Conservation (phyloP, 2,888 invertebrate species). For the Morpho deidamia region DNA sequence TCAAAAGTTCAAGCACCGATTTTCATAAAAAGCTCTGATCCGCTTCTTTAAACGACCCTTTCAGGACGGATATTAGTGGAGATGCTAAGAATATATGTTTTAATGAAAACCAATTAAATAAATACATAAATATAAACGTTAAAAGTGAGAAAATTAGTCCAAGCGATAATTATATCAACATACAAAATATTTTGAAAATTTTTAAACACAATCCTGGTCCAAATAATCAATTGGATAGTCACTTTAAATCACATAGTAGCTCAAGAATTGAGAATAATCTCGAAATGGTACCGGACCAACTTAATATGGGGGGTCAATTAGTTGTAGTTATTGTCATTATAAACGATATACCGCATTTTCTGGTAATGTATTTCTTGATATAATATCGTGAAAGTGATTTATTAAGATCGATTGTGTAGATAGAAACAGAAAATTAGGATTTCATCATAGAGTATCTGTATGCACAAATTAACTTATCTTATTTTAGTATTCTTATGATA, state of each 20-base stretch:
- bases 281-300: constrained; percentile 30
- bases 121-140: not conserved
- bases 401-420: not conserved
- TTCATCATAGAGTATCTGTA: not conserved
- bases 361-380: constrained; percentile 37
- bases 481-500: too few relatives aligned
- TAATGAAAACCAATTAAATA: not conserved
- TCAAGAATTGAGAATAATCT: not conserved
- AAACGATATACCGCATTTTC: constrained; percentile 37
- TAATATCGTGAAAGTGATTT: constrained; percentile 3
- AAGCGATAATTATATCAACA: not conserved
- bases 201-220: not conserved
- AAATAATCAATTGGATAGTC: not conserved
- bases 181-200: not conserved
- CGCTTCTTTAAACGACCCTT: constrained; percentile 32
- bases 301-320: constrained; percentile 52
- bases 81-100: not conserved
- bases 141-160: not conserved
- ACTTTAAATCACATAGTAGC: not conserved
- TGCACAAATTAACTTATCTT: not conserved
- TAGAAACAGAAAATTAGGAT: not conserved
- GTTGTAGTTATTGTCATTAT: constrained; percentile 51
- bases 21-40: constrained; percentile 74
- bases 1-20: constrained; percentile 63
- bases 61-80: not conserved